These are phyloP conservation scores for Synchiropus splendidus DNA, from an alignment of 2,113 vertebrate genomes.

Conservation along the genomic window DNA sequence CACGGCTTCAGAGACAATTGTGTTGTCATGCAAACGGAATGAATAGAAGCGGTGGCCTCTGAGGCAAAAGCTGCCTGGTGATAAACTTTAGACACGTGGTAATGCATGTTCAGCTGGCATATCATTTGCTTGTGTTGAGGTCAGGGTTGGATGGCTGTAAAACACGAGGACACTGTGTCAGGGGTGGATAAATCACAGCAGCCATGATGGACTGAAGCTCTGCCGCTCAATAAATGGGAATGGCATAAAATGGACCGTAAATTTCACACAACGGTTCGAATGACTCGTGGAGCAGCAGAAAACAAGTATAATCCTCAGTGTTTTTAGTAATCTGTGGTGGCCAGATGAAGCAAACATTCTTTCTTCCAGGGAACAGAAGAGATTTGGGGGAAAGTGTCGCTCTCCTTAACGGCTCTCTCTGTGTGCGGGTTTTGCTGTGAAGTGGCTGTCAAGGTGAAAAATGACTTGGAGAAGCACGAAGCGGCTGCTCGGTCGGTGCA, in stretches of 20 bases:
- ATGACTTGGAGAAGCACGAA: conserved; percentile 29
- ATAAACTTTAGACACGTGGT: conserved; percentile 2
- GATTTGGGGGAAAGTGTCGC: conserved; percentile 2
- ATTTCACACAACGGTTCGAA: conserved; percentile 1
- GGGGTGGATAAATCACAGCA: conserved; percentile 12
- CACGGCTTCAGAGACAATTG: conserved; percentile 2
- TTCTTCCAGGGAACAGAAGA: conserved; percentile 10
- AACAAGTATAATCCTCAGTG: not conserved
- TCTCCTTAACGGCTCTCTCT: conserved; percentile 15
- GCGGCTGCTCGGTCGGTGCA: conserved; percentile 26
- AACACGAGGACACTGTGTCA: conserved; percentile 3
- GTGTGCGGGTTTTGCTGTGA: conserved; percentile 12
- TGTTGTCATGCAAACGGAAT: conserved; percentile 9
- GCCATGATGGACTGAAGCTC: conserved; percentile 6
- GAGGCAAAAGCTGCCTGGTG: conserved; percentile 2
- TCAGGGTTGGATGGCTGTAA: conserved; percentile 6
- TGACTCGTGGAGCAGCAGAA: not conserved
- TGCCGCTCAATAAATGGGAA: conserved; percentile 19
- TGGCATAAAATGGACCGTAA: conserved; percentile 7
- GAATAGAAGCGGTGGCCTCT: not conserved
- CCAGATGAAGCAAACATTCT: not conserved
- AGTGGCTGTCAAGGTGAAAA: conserved; percentile 32
- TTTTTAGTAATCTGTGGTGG: not conserved
- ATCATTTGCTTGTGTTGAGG: conserved; percentile 3
- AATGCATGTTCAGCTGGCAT: not conserved